Conservation (phyloP, 2,888 invertebrate species). For the Cryptosula pallasiana region DNA sequence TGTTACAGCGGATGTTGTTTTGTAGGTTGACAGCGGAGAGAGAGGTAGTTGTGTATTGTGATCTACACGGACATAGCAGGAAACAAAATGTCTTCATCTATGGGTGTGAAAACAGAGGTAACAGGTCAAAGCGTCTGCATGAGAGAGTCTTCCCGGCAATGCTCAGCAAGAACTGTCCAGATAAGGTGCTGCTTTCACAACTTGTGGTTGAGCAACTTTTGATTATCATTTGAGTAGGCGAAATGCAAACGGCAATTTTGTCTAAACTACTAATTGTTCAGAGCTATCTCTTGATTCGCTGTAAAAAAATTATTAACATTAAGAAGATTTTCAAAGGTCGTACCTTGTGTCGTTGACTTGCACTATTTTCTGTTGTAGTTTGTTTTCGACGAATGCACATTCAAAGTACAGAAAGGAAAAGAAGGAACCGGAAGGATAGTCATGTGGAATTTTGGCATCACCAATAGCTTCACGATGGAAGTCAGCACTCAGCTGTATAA, state of each 20-base stretch:
- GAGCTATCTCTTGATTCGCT: too few species aligned
- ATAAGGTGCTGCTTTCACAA: conserved; percentile 39
- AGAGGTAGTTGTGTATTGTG: conserved; percentile 51
- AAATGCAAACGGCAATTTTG: too few species aligned
- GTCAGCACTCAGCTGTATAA: conserved; percentile 33
- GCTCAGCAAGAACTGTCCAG: conserved; percentile 58
- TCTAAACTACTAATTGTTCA: too few species aligned
- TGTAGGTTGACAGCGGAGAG: conserved; percentile 46
- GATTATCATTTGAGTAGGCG: too few species aligned
- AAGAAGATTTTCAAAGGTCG: too few species aligned
- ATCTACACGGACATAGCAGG: conserved; percentile 53
- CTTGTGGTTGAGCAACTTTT: too few species aligned
- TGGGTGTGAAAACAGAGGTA: conserved; percentile 57
- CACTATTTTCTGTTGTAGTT: conserved; percentile 62
- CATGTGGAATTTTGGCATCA: conserved; percentile 89
- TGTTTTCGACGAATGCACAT: conserved; percentile 88
- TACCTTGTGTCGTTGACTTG: too few species aligned
- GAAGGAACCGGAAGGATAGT: conserved; percentile 92
- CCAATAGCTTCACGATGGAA: conserved; percentile 90
- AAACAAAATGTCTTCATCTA: conserved; percentile 54
- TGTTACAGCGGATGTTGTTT: too few species aligned
- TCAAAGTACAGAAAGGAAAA: conserved; percentile 84
- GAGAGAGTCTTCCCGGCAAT: conserved; percentile 92
- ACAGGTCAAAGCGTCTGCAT: conserved; percentile 70
- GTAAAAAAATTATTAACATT: too few species aligned